Percentiles rank a stretch among this genome's conserved stretches.
These are phyloP conservation scores for Drosophila barbarae DNA, from an alignment of 2,888 invertebrate species.

Conservation along the genomic window DNA sequence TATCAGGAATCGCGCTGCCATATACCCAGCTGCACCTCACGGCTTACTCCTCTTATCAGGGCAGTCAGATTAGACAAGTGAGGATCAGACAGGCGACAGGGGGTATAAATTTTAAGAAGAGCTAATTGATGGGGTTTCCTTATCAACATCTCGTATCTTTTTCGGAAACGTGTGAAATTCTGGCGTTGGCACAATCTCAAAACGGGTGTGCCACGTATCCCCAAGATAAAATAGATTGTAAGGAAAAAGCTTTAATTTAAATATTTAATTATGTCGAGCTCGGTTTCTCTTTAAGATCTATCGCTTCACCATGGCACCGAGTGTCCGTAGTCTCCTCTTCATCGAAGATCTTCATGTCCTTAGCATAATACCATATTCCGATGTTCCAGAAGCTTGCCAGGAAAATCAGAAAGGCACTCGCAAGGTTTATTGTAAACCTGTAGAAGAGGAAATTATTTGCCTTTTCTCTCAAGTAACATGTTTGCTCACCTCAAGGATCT, in stretches of 20 bases:
- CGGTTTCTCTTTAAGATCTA: slow-evolving; percentile 17
- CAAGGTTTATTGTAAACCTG: slow-evolving; percentile 82
- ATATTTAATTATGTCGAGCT: slow-evolving; percentile 2
- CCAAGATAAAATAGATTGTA: not conserved
- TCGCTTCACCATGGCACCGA: not conserved
- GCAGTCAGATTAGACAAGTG: slow-evolving; percentile 26
- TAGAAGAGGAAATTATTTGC: not conserved
- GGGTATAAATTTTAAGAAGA: slow-evolving; percentile 11
- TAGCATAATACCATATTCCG: slow-evolving; percentile 84
- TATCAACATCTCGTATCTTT: slow-evolving; percentile 9
- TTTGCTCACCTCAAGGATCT: slow-evolving; percentile 80
- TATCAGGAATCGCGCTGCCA: not conserved
- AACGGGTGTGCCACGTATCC: slow-evolving; percentile 4
- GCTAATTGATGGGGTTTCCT: slow-evolving; percentile 25
- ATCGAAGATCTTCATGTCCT: slow-evolving; percentile 84
- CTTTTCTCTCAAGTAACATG: not conserved
- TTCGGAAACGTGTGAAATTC: slow-evolving; percentile 14
- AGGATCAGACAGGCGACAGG: slow-evolving; percentile 27
- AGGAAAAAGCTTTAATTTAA: not conserved
- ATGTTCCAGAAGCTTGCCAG: slow-evolving; percentile 84
- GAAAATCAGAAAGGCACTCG: slow-evolving; percentile 83
- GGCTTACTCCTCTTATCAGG: slow-evolving; percentile 25
- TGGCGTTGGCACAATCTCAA: not conserved
- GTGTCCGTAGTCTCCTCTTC: slow-evolving; percentile 17
- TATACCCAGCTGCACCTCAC: slow-evolving; percentile 8